Percentiles rank a stretch among this genome's conserved stretches.
phyloP scores from a whole-genome alignment of 2,113 vertebrate species.

The Neolamprologus ventralis region DNA sequence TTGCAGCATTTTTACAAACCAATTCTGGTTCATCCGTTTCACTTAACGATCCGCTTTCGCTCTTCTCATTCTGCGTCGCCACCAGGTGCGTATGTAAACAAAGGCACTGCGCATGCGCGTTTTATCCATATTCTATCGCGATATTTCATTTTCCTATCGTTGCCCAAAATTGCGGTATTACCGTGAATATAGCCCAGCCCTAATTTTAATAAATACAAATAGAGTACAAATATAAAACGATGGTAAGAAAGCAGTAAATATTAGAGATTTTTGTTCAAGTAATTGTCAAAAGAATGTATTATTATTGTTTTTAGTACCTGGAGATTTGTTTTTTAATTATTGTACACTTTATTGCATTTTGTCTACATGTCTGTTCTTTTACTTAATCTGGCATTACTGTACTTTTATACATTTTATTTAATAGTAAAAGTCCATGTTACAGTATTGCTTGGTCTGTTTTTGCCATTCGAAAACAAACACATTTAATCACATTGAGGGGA shows the following conservation, averaged over 20 bases:
- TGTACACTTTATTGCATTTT: neutral
- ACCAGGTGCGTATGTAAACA: rapidly evolving
- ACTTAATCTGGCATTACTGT: neutral
- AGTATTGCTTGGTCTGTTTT: neutral
- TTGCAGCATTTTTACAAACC: too few species aligned
- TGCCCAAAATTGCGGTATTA: too few species aligned
- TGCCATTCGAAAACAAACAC: rapidly evolving
- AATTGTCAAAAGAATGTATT: neutral
- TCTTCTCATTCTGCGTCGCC: too few species aligned
- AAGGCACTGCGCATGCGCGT: too few species aligned
- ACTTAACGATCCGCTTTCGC: rapidly evolving
- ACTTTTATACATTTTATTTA: neutral
- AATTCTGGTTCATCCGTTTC: too few species aligned
- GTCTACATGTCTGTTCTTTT: rapidly evolving
- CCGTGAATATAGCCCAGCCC: too few species aligned
- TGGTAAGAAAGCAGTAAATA: neutral
- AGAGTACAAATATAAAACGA: neutral
- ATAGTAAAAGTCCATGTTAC: neutral
- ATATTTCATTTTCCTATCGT: too few species aligned
- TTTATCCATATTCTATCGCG: rapidly evolving
- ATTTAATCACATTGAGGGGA: neutral
- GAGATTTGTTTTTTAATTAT: neutral
- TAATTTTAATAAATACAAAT: neutral
- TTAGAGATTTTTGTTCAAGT: neutral
- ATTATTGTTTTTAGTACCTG: neutral